These are phyloP conservation scores for Pyrrhia umbra DNA, from an alignment of 2,888 invertebrate species.

Conservation along the genomic window DNA sequence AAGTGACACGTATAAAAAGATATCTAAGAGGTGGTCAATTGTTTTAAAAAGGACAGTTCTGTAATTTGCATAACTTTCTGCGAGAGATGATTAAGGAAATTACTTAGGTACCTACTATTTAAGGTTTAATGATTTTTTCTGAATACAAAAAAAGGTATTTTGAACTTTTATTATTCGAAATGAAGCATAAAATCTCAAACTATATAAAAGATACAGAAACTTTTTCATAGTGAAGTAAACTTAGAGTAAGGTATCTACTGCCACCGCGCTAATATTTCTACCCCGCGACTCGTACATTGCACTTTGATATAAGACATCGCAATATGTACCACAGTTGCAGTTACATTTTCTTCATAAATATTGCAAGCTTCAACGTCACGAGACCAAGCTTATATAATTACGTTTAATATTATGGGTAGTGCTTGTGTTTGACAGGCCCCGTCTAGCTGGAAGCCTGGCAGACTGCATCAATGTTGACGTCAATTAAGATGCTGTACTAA, in stretches of 20 bases:
- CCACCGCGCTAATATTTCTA: not conserved
- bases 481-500: not conserved
- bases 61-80: too few species aligned
- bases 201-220: too few species aligned
- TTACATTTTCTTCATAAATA: conserved; percentile 19
- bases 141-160: too few species aligned
- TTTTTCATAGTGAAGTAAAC: too few species aligned
- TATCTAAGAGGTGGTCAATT: not conserved
- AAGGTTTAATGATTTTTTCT: too few species aligned
- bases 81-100: too few species aligned
- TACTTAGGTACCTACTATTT: too few species aligned
- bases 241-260: too few species aligned
- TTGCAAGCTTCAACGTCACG: not conserved
- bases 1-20: not conserved
- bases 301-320: not conserved
- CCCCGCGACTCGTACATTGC: not conserved
- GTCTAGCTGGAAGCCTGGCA: not conserved
- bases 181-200: too few species aligned
- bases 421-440: conserved; percentile 17
- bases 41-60: not conserved
- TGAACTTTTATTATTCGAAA: too few species aligned
- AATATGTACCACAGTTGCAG: not conserved
- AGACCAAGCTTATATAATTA: conserved; percentile 17
- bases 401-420: conserved; percentile 13
- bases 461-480: not conserved